Evolutionary conservation across 2,113 vertebrate species (phyloP), one percentile per base, ranked within the genome.

Genomic region (Tragulus kanchil): DNA sequence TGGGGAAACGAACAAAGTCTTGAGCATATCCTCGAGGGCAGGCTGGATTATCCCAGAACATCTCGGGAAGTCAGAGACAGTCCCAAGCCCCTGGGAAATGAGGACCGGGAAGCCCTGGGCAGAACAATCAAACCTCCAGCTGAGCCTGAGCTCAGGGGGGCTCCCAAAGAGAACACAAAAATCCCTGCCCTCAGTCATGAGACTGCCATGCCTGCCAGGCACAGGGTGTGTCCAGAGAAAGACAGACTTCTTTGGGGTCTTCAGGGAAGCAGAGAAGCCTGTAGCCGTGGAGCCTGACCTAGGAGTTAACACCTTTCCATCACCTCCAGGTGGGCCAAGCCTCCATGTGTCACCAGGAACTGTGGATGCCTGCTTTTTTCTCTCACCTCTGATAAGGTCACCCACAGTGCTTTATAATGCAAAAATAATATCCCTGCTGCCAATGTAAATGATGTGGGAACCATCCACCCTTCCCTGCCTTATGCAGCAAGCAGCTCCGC

Each of bases 361-460:
- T 2, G 0, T 3, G 5, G 82, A 59, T 1, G 19, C 31, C 56
- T 2, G 5, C 78, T 73, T 10, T 50, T 69, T 90, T 90, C 87
- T 95, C 78, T 90, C 6, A 3, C 86, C 84, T 91, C 52, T 85
- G 93, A 94, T 94, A 95, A 98, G 93, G 96, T 97, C 94, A 97
- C 89, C 89, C 56, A 88, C 84, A 1, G 5, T 36, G 89, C 84
- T 90, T 96, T 94, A 85, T 93, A 97, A 97, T 59, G 79, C 96
- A 98, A 98, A 96, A 97, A 95, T 97, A 97, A 97, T 95, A 97
- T 94, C 90, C 84, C 89, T 96, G 97, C 93, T 97, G 93, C 95
- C 93, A 93, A 95, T 85, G 97, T 90, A 98, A 95, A 94, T 98
- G 97, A 97, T 62, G 56, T 95, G 96, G 84, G 83, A 96, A 77